Conservation (phyloP, 2,113 vertebrate genomes). For the Podilymbus podiceps region DNA sequence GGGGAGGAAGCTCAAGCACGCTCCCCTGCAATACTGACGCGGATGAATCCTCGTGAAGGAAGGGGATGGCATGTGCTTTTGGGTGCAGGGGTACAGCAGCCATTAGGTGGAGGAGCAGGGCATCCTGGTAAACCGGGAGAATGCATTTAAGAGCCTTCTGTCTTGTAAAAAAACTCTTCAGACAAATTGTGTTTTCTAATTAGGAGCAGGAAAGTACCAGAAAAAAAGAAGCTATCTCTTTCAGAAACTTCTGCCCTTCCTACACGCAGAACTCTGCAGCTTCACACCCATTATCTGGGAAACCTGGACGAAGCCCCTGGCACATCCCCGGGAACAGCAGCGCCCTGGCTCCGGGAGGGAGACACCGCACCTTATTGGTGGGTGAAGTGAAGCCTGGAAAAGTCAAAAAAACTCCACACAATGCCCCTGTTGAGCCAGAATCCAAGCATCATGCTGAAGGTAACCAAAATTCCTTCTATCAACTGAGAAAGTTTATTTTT, state of each 20-base stretch:
- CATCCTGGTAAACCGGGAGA: not conserved
- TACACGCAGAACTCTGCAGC: not conserved
- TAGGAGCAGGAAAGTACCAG: not conserved
- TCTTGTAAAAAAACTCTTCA: not conserved
- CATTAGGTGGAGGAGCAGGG: rapidly evolving
- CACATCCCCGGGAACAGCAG: not conserved
- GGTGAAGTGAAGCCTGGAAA: not conserved
- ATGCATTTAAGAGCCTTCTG: not conserved
- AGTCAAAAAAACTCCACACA: not conserved
- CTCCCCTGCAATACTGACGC: not conserved
- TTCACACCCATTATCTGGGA: not conserved
- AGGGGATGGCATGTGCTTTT: not conserved
- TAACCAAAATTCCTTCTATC: not conserved
- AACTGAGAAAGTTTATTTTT: not conserved
- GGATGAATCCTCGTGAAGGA: not conserved
- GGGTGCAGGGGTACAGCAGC: not conserved
- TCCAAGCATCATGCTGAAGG: rapidly evolving
- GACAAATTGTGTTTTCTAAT: not conserved
- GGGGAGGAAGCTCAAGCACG: not conserved
- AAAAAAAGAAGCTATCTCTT: not conserved
- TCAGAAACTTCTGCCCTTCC: not conserved
- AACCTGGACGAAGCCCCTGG: not conserved
- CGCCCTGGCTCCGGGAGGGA: not conserved
- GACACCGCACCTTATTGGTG: no score
- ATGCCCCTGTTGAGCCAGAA: not conserved